These are phyloP conservation scores for Seladonia tumulorum DNA, from an alignment of 2,888 invertebrate genomes.

Conservation along the genomic window DNA sequence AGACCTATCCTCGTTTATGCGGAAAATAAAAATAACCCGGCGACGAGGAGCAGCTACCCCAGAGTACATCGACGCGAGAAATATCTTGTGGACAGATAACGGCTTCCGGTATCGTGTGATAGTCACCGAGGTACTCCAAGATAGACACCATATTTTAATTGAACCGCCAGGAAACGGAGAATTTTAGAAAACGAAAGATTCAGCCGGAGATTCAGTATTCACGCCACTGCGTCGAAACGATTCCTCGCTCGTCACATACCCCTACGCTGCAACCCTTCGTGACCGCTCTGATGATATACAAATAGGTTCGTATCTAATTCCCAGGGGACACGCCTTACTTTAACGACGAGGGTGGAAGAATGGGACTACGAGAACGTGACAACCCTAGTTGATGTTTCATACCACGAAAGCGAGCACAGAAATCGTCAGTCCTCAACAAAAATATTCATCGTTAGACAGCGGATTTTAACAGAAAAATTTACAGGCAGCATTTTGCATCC, in stretches of 20 bases:
- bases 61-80: neutral
- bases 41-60: slow-evolving; percentile 12
- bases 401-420: neutral
- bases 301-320: slow-evolving; percentile 72
- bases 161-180: neutral
- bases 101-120: neutral
- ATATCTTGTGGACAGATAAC: neutral
- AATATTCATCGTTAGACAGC: neutral
- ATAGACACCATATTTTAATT: neutral
- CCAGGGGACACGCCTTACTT: slow-evolving; percentile 59
- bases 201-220: neutral
- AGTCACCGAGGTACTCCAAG: neutral
- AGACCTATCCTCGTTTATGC: slow-evolving; percentile 60
- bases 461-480: too few relatives aligned
- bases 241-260: slow-evolving; percentile 11
- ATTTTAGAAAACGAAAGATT: neutral
- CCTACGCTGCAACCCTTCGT: slow-evolving; percentile 23
- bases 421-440: neutral
- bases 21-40: slow-evolving; percentile 66
- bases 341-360: slow-evolving; percentile 20
- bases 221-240: neutral
- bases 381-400: neutral
- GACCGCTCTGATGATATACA: slow-evolving; percentile 65
- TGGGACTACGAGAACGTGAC: neutral
- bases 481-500: neutral